Conservation (phyloP, 2,797 vertebrate genomes). For the Siniperca scherzeri region DNA sequence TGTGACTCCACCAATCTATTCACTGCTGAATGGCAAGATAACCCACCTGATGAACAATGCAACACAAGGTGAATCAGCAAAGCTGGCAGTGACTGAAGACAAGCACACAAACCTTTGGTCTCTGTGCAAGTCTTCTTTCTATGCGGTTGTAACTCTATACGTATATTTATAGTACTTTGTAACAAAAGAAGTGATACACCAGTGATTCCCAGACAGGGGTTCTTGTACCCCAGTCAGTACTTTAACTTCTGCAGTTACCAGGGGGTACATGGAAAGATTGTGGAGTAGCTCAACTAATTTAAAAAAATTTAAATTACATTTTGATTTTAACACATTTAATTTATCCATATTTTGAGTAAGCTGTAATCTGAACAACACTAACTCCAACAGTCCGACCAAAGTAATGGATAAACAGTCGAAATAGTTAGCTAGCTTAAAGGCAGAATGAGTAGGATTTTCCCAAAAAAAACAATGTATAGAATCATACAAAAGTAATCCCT, state of each 20-base stretch:
- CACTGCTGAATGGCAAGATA: conserved; percentile 11
- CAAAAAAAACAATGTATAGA: too few relatives aligned
- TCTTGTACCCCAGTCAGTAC: too few relatives aligned
- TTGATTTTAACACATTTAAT: neutral
- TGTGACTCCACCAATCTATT: conserved; percentile 31
- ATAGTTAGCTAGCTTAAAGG: too few relatives aligned
- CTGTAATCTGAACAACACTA: neutral
- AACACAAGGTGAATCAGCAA: conserved; percentile 1
- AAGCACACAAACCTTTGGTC: conserved; percentile 8
- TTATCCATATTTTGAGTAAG: neutral
- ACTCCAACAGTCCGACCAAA: too few relatives aligned
- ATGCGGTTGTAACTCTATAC: neutral
- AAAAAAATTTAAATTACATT: too few relatives aligned
- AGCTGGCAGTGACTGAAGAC: conserved; percentile 13
- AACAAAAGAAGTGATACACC: neutral
- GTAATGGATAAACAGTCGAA: neutral
- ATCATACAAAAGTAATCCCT: too few relatives aligned
- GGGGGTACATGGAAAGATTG: neutral
- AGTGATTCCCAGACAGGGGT: neutral
- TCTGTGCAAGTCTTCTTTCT: neutral
- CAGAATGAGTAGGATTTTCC: too few relatives aligned
- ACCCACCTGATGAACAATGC: conserved; percentile 29
- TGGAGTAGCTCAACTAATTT: neutral
- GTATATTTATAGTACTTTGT: neutral
- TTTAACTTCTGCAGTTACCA: neutral